phyloP scores from a whole-genome alignment of 2,888 invertebrate species.

The Epirrhoe tristata region DNA sequence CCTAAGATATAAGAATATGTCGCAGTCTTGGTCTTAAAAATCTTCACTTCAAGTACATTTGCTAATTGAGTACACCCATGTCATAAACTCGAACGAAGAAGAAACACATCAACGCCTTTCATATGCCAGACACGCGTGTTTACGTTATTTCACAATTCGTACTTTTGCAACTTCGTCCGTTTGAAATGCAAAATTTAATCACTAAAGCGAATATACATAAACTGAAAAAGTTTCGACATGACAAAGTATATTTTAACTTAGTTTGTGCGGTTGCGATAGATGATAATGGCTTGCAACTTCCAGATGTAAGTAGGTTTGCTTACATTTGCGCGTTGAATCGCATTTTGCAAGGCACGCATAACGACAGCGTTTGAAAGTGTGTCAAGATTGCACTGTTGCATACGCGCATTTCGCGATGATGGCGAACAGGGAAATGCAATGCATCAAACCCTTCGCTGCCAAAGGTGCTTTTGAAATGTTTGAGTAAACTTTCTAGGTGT shows the following conservation, averaged over 20 bases:
- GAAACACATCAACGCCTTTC: constrained; percentile 43
- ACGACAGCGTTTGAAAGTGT: constrained; percentile 82
- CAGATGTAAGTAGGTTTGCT: constrained; percentile 33
- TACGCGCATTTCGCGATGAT: constrained; percentile 64
- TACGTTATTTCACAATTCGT: constrained; percentile 38
- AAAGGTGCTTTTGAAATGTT: neutral
- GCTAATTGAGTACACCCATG: constrained; percentile 52
- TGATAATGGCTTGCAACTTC: constrained; percentile 45
- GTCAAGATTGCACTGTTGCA: constrained; percentile 79
- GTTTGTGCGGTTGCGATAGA: constrained; percentile 38
- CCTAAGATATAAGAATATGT: neutral
- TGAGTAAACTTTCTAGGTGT: neutral
- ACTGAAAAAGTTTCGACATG: constrained; percentile 38
- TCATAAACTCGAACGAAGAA: constrained; percentile 39
- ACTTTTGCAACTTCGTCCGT: constrained; percentile 36
- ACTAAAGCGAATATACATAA: constrained; percentile 41
- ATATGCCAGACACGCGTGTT: constrained; percentile 42
- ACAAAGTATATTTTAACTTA: constrained; percentile 32
- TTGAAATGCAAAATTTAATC: constrained; percentile 39
- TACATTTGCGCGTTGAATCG: constrained; percentile 64
- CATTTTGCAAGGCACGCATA: constrained; percentile 79
- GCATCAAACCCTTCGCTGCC: constrained; percentile 9
- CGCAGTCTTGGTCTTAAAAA: constrained; percentile 5
- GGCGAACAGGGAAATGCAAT: constrained; percentile 68
- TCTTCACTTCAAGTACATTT: constrained; percentile 54